Evolutionary conservation across 1,140 invertebrate genomes (phyloP).

Genomic region (Vanessa tameamea): DNA sequence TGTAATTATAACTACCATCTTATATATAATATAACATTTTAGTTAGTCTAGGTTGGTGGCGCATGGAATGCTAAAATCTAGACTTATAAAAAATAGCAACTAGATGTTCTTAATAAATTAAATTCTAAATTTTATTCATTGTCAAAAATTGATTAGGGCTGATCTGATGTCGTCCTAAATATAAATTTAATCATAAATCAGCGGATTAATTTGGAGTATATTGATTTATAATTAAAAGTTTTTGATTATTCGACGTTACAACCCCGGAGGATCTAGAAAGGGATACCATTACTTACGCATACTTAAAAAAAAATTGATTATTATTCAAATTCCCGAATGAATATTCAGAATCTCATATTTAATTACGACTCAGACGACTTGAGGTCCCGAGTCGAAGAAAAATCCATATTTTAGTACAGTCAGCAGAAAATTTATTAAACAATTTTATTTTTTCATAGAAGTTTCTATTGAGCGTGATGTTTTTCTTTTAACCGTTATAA

Average conservation of each 20-base stretch:
- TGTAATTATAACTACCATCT: too few relatives aligned
- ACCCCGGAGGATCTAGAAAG: not conserved
- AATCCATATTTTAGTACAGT: slow-evolving; percentile 22
- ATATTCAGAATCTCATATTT: slow-evolving; percentile 37
- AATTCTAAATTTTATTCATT: too few relatives aligned
- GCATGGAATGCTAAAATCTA: too few relatives aligned
- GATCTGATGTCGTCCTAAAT: not conserved
- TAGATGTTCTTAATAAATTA: too few relatives aligned
- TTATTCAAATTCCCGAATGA: slow-evolving; percentile 40
- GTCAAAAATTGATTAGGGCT: too few relatives aligned
- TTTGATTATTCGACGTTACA: not conserved
- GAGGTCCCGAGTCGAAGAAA: slow-evolving; percentile 18
- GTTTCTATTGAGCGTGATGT: too few relatives aligned
- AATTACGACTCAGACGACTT: slow-evolving; percentile 28
- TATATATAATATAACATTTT: too few relatives aligned
- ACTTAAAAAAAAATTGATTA: slow-evolving; percentile 35
- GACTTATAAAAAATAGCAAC: too few relatives aligned
- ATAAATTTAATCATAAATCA: not conserved
- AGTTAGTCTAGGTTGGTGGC: too few relatives aligned
- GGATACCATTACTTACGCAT: slow-evolving; percentile 12
- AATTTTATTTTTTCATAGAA: not conserved
- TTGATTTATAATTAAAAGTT: slow-evolving; percentile 17
- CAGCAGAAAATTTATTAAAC: slow-evolving; percentile 5
- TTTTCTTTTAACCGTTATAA: too few relatives aligned
- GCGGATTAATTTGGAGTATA: not conserved